Conservation (phyloP, 2,888 invertebrate species). For the Eupithecia insigniata region DNA sequence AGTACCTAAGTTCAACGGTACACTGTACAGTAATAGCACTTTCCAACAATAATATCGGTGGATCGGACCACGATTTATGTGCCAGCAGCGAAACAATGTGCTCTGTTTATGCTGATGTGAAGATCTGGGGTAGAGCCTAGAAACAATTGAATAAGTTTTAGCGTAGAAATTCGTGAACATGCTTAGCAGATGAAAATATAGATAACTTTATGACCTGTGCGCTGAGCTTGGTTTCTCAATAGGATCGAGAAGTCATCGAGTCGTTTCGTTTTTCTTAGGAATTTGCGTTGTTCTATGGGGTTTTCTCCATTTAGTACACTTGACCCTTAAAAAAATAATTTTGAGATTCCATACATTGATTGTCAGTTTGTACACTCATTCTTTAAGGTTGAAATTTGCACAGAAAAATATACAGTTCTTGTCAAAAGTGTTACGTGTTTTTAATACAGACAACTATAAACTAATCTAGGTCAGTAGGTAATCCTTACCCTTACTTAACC, state of each 20-base stretch:
- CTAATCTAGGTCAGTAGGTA: no score
- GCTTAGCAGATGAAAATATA: slow-evolving; percentile 31
- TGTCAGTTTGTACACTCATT: no score
- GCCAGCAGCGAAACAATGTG: slow-evolving; percentile 29
- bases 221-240: background rate
- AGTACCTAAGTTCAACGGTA: background rate
- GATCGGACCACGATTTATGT: slow-evolving; percentile 48
- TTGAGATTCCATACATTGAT: no score
- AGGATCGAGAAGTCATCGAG: background rate
- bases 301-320: no score
- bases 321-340: no score
- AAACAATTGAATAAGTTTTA: slow-evolving; percentile 14
- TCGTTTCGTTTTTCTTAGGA: background rate
- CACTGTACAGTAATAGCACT: slow-evolving; percentile 3
- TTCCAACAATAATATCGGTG: slow-evolving; percentile 59
- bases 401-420: no score
- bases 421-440: no score
- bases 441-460: no score
- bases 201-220: background rate
- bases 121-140: slow-evolving; percentile 15
- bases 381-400: no score
- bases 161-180: background rate
- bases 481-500: no score
- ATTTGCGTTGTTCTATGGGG: background rate
- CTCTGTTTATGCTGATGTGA: slow-evolving; percentile 25